Evolutionary conservation across 1,140 invertebrate genomes (phyloP).

Genomic region (Coptotermes formosanus): DNA sequence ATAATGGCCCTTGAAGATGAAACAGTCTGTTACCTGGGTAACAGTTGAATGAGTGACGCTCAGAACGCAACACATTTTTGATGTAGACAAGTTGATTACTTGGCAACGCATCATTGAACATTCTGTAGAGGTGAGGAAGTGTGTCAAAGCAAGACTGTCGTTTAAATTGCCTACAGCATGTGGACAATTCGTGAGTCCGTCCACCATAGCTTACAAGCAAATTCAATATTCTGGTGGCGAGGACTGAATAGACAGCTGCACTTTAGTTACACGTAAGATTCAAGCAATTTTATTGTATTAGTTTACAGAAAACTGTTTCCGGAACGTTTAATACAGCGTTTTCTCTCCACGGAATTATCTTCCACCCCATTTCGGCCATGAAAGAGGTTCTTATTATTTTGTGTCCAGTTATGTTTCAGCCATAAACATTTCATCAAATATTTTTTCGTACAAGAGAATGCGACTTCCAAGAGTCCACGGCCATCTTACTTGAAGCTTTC

Average conservation of each 20-base stretch:
- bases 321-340: too few species aligned
- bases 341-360: too few species aligned
- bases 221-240: background rate
- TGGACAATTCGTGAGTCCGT: background rate
- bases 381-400: too few species aligned
- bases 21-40: background rate
- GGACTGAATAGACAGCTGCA: background rate
- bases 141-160: background rate
- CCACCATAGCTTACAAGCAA: background rate
- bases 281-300: too few species aligned
- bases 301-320: too few species aligned
- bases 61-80: background rate
- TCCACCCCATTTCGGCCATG: too few species aligned
- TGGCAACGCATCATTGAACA: background rate
- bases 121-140: background rate
- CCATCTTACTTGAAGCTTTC: too few species aligned
- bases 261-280: too few species aligned
- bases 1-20: background rate
- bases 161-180: background rate
- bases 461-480: too few species aligned
- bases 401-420: too few species aligned
- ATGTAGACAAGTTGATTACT: background rate
- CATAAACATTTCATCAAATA: too few species aligned
- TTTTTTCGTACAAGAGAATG: too few species aligned
- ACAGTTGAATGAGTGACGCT: background rate